A percentile compares a stretch with the other conserved stretches of the same genome.
Conservation (phyloP, 2,797 vertebrate species). For the Phalanger gymnotis region DNA sequence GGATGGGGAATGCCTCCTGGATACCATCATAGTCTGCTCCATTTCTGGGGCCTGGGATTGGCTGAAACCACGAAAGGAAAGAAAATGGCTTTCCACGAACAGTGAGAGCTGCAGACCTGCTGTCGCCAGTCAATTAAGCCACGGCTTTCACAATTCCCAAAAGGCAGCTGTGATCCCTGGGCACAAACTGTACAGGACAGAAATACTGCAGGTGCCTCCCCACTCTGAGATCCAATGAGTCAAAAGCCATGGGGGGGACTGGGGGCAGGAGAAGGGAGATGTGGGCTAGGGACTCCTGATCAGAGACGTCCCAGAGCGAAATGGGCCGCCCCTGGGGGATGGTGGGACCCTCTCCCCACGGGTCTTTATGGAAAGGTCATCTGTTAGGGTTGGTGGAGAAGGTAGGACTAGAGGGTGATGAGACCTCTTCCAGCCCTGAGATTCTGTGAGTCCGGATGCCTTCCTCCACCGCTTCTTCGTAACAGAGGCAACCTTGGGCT, state of each 20-base stretch:
- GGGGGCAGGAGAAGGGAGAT: not conserved
- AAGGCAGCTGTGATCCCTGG: conserved; percentile 64
- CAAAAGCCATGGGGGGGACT: not conserved
- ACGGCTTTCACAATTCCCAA: conserved; percentile 51
- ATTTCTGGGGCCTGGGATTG: conserved; percentile 64
- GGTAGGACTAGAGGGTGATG: not conserved
- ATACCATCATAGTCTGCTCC: conserved; percentile 46
- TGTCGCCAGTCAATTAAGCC: conserved; percentile 66
- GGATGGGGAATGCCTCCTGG: conserved; percentile 54
- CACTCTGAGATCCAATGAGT: not conserved
- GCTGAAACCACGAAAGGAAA: conserved; percentile 44
- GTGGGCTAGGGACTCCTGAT: not conserved
- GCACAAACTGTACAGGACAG: conserved; percentile 66
- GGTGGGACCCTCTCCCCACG: not conserved
- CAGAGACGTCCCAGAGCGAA: rapidly evolving
- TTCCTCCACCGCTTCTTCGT: not conserved
- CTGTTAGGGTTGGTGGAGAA: not conserved
- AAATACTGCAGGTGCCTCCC: conserved; percentile 63
- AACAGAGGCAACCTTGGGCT: not conserved
- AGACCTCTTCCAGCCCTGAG: not conserved
- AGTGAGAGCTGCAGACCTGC: conserved; percentile 64
- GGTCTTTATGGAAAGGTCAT: not conserved
- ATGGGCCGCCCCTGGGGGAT: not conserved
- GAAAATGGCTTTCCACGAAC: conserved; percentile 47
- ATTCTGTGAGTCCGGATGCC: no score